phyloP scores from a whole-genome alignment of 2,888 invertebrate genomes.

The Campoletis raptor region DNA sequence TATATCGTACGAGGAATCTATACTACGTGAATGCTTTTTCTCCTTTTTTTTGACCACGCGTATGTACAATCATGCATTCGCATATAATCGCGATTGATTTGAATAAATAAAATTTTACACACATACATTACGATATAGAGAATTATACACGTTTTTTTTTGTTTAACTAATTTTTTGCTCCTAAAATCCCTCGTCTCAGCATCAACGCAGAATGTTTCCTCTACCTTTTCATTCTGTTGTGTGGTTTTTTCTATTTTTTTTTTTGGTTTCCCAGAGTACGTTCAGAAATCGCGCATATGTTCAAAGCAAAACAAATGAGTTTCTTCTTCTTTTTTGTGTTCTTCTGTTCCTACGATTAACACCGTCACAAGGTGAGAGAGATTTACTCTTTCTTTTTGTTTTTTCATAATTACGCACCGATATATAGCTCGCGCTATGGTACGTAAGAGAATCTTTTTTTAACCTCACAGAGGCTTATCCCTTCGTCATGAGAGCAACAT shows the following conservation, averaged over 20 bases:
- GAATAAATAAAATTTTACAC: slow-evolving; percentile 69
- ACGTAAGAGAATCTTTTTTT: slow-evolving; percentile 23
- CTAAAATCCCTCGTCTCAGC: slow-evolving; percentile 27
- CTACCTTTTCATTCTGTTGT: neutral
- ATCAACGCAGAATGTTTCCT: slow-evolving; percentile 18
- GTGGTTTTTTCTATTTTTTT: slow-evolving; percentile 1
- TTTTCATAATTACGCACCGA: slow-evolving; percentile 36
- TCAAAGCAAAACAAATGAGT: slow-evolving; percentile 57
- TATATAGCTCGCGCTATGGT: neutral
- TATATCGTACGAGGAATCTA: slow-evolving; percentile 66
- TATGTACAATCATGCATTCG: slow-evolving; percentile 24
- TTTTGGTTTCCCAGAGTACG: slow-evolving; percentile 37
- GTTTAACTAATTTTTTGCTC: slow-evolving; percentile 33
- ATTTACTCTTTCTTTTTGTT: slow-evolving; percentile 27
- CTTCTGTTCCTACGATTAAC: slow-evolving; percentile 30
- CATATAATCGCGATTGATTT: slow-evolving; percentile 48
- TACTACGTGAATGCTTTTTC: slow-evolving; percentile 65
- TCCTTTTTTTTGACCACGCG: slow-evolving; percentile 21
- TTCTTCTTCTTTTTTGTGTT: neutral
- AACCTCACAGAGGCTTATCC: slow-evolving; percentile 67
- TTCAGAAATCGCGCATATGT: slow-evolving; percentile 55
- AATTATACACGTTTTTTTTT: slow-evolving; percentile 39
- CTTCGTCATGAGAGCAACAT: slow-evolving; percentile 40
- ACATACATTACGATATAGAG: slow-evolving; percentile 57
- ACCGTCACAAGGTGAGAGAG: slow-evolving; percentile 54